Percentiles rank a stretch among this genome's conserved stretches.
Conservation (phyloP, 1,140 invertebrate genomes). For the Hylaeus volcanicus region DNA sequence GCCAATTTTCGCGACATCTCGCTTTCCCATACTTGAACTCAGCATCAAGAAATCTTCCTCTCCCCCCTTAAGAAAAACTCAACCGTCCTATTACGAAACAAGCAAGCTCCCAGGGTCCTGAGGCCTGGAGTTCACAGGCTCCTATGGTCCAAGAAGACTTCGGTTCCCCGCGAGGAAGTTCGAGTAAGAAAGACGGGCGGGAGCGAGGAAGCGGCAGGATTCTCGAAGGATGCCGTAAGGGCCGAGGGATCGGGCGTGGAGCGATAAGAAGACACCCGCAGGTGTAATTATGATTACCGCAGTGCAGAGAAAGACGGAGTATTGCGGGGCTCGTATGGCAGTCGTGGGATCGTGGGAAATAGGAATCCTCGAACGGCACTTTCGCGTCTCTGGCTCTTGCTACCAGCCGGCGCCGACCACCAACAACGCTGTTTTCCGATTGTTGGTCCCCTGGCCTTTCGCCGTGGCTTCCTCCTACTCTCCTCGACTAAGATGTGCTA, state of each 20-base stretch:
- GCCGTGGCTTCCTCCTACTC: slow-evolving; percentile 10
- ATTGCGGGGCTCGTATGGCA: slow-evolving; percentile 76
- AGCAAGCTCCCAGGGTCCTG: too few species aligned
- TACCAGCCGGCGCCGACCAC: slow-evolving; percentile 55
- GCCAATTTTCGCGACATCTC: too few species aligned
- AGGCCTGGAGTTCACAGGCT: too few species aligned
- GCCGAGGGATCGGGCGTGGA: slow-evolving; percentile 56
- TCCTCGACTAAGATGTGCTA: background rate
- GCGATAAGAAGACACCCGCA: slow-evolving; percentile 77
- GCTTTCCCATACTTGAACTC: too few species aligned
- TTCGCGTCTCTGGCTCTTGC: slow-evolving; percentile 68
- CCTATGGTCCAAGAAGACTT: background rate
- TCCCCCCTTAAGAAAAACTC: too few species aligned
- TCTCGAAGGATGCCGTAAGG: slow-evolving; percentile 56
- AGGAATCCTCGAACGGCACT: slow-evolving; percentile 78
- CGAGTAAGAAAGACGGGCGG: slow-evolving; percentile 18
- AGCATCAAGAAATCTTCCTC: too few species aligned
- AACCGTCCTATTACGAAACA: too few species aligned
- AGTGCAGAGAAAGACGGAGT: slow-evolving; percentile 74
- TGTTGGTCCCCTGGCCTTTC: slow-evolving; percentile 68
- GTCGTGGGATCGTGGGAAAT: slow-evolving; percentile 76
- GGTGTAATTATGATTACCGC: slow-evolving; percentile 78
- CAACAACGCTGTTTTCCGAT: slow-evolving; percentile 70
- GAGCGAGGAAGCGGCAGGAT: slow-evolving; percentile 31
- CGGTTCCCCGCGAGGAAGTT: slow-evolving; percentile 40